Percentiles rank a stretch among this genome's conserved stretches.
Conservation (phyloP, 2,888 invertebrate species). For the Cistogaster globosa region DNA sequence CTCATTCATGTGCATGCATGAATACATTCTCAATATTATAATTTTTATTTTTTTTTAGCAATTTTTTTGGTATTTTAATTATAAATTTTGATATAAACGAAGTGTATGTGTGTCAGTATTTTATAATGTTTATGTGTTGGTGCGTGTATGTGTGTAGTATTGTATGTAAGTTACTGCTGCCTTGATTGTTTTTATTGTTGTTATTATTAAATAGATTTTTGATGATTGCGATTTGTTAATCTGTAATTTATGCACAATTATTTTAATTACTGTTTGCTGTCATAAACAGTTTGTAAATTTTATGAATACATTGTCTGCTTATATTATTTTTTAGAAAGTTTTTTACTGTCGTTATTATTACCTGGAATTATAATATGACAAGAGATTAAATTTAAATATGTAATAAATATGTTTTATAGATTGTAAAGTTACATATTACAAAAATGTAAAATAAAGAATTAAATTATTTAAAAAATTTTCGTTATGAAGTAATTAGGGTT, state of each 20-base stretch:
- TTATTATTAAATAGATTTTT: slow-evolving; percentile 59
- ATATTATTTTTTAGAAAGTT: slow-evolving; percentile 6
- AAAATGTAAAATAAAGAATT: slow-evolving; percentile 11
- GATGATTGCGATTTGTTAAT: slow-evolving; percentile 69
- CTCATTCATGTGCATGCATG: slow-evolving; percentile 61
- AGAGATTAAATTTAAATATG: slow-evolving; percentile 33
- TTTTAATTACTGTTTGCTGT: slow-evolving; percentile 71
- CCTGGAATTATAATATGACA: slow-evolving; percentile 47
- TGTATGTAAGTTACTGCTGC: background rate
- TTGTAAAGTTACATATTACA: background rate
- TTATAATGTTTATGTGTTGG: background rate
- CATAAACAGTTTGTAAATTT: slow-evolving; percentile 68
- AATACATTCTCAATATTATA: slow-evolving; percentile 40
- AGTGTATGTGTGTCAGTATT: background rate
- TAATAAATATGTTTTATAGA: slow-evolving; percentile 2
- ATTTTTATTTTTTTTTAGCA: background rate
- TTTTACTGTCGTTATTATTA: slow-evolving; percentile 37
- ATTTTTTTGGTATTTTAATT: slow-evolving; percentile 33
- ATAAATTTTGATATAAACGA: slow-evolving; percentile 31
- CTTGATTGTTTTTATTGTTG: slow-evolving; percentile 39
- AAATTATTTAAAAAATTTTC: background rate
- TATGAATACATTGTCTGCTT: slow-evolving; percentile 55
- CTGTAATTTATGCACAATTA: slow-evolving; percentile 69
- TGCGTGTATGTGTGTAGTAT: background rate
- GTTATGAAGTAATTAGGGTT: too few species aligned